Evolutionary conservation across 2,888 invertebrate species (phyloP).

Genomic region (Nipponacmea schrenckii): DNA sequence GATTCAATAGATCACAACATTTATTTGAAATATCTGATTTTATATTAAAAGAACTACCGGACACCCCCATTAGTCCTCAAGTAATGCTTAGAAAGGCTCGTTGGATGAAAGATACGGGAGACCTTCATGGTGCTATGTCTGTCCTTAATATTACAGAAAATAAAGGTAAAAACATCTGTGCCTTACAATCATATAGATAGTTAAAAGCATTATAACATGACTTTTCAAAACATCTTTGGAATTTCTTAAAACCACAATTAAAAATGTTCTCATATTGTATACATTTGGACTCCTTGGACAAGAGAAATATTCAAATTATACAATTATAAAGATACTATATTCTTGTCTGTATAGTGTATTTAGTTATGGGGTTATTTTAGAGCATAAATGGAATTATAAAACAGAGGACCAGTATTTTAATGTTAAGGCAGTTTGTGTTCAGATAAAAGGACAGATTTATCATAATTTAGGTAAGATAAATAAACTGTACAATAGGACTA

Average conservation of each 20-base stretch:
- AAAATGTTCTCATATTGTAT: too few species aligned
- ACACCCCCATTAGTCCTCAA: slow-evolving; percentile 32
- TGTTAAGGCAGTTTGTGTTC: slow-evolving; percentile 36
- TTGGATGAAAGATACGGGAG: slow-evolving; percentile 33
- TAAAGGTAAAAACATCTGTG: background rate
- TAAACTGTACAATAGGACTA: slow-evolving; percentile 9
- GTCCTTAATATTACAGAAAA: background rate
- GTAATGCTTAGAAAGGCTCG: slow-evolving; percentile 32
- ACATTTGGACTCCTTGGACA: too few species aligned
- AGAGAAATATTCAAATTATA: too few species aligned
- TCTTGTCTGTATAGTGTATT: too few species aligned
- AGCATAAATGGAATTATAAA: slow-evolving; percentile 33
- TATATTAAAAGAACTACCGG: slow-evolving; percentile 18
- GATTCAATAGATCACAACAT: slow-evolving; percentile 27
- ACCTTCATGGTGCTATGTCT: slow-evolving; percentile 29
- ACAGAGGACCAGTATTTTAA: slow-evolving; percentile 27
- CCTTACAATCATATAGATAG: too few species aligned
- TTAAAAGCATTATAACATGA: too few species aligned
- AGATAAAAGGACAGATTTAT: slow-evolving; percentile 37
- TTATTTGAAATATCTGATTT: slow-evolving; percentile 24
- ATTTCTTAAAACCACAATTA: too few species aligned
- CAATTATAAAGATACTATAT: too few species aligned
- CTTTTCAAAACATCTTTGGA: too few species aligned
- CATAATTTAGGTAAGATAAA: slow-evolving; percentile 27
- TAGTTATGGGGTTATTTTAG: slow-evolving; percentile 23